Conservation (phyloP, 2,797 vertebrate species). For the Phoeniculus purpureus region DNA sequence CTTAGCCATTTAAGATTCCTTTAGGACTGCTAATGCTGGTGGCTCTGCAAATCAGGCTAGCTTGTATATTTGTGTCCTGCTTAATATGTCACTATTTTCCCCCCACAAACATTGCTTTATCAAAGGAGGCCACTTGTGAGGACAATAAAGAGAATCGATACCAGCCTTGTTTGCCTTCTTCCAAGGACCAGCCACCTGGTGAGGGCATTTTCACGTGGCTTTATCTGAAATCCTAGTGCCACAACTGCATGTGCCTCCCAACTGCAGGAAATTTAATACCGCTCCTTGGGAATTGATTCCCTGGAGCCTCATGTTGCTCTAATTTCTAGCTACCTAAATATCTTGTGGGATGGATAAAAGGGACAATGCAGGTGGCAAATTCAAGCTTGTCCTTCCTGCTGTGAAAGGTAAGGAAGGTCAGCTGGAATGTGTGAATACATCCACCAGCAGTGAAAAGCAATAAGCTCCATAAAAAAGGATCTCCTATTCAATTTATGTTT, state of each 20-base stretch:
- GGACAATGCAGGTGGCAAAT: neutral
- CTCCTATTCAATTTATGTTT: conserved; percentile 46
- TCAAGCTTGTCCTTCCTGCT: neutral
- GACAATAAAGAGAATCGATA: neutral
- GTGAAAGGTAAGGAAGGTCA: conserved; percentile 18
- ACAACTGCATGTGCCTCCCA: neutral
- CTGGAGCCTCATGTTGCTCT: neutral
- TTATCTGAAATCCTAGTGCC: neutral
- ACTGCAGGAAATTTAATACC: neutral
- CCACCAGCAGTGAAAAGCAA: conserved; percentile 14
- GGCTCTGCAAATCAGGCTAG: neutral
- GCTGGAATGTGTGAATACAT: conserved; percentile 29
- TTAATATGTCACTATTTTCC: neutral
- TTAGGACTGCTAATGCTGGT: neutral
- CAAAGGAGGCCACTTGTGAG: neutral
- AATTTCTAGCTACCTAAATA: conserved; percentile 39
- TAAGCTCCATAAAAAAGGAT: conserved; percentile 29
- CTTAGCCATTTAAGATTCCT: neutral
- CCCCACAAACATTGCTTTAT: neutral
- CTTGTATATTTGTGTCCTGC: neutral
- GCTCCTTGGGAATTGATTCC: conserved; percentile 8
- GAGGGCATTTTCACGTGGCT: neutral
- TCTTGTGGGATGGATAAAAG: conserved; percentile 21
- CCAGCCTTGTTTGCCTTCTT: neutral
- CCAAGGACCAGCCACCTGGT: neutral